Conservation (phyloP, 2,113 vertebrate genomes). For the Cyprinodon variegatus region DNA sequence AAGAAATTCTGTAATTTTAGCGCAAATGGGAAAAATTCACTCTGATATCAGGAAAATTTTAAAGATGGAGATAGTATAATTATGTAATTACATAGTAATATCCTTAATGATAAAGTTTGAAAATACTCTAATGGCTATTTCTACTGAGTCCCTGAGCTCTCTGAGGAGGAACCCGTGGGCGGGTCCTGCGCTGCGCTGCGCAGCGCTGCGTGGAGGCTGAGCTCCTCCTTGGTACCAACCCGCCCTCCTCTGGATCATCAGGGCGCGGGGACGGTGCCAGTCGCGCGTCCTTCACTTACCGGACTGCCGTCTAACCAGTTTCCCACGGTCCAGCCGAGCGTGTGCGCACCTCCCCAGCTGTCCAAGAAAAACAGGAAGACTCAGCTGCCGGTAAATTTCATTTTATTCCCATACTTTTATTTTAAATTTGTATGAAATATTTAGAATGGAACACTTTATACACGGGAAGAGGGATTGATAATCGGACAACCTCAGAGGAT, state of each 20-base stretch:
- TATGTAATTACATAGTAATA: no score
- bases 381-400: slow-evolving; percentile 34
- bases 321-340: slow-evolving; percentile 1
- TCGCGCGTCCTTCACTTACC: neutral
- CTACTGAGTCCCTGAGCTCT: neutral
- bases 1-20: neutral
- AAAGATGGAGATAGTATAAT: no score
- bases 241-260: slow-evolving; percentile 21
- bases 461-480: no score
- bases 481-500: no score
- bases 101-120: neutral
- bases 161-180: slow-evolving; percentile 12
- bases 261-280: neutral
- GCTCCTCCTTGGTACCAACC: neutral
- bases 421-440: neutral
- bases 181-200: neutral
- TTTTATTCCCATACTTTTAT: neutral
- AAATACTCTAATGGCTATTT: neutral
- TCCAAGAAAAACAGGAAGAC: slow-evolving; percentile 1
- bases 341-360: neutral
- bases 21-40: no score
- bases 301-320: slow-evolving; percentile 1
- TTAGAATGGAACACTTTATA: no score
- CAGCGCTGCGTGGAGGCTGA: neutral
- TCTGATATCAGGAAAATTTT: no score